Evolutionary conservation across 2,113 vertebrate species (phyloP).

Genomic region (Phrynosoma platyrhinos): DNA sequence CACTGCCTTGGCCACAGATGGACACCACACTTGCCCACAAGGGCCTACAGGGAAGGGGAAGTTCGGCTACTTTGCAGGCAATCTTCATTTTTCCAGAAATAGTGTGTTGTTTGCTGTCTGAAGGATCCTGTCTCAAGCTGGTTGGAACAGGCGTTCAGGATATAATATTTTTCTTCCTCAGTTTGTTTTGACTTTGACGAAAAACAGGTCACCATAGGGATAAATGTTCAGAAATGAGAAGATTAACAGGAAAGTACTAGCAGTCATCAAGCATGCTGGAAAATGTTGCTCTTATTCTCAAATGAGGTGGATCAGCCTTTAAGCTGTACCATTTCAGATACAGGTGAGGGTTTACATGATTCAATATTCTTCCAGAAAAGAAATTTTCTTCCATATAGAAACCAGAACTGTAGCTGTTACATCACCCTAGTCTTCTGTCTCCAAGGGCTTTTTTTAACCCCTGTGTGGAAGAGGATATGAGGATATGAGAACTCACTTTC

Average conservation of each 20-base stretch:
- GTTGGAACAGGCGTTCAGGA: neutral
- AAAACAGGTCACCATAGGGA: neutral
- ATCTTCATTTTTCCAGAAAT: rapidly evolving
- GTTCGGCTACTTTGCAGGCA: rapidly evolving
- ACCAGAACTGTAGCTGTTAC: neutral
- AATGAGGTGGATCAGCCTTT: neutral
- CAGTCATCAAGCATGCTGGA: neutral
- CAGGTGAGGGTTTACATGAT: neutral
- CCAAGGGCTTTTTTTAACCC: neutral
- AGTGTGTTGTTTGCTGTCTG: neutral
- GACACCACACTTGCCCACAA: neutral
- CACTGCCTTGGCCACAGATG: slow-evolving; percentile 19
- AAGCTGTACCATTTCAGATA: neutral
- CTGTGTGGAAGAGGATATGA: neutral
- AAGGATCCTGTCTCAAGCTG: neutral
- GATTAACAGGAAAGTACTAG: neutral
- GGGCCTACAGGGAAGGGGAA: neutral
- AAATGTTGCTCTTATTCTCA: neutral
- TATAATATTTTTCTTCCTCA: neutral
- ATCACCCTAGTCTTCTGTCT: neutral
- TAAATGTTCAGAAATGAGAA: neutral
- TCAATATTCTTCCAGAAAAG: neutral
- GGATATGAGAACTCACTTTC: neutral
- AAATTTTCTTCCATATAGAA: neutral
- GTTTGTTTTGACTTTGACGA: slow-evolving; percentile 13